Percentiles rank a stretch among this genome's conserved stretches.
phyloP scores from a whole-genome alignment of 2,113 vertebrate genomes.

The Mesocricetus auratus region DNA sequence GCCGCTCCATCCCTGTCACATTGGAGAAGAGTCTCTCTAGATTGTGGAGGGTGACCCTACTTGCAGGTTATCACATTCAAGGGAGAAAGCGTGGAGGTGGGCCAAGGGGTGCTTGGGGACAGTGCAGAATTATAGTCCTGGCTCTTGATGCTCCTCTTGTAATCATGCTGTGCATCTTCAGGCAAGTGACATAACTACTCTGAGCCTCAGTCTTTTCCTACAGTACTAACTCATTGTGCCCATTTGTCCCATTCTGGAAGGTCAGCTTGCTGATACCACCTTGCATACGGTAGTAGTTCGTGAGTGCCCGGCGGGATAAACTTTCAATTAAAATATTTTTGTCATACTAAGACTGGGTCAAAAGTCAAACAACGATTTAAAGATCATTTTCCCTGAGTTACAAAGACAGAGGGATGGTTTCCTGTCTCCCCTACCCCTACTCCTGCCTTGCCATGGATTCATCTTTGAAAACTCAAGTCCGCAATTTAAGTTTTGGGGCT shows the following conservation, averaged over 20 bases:
- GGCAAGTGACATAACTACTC: not conserved
- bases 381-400: constrained; percentile 9
- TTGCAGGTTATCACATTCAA: not conserved
- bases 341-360: not conserved
- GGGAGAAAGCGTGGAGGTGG: not conserved
- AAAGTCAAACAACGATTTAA: constrained; percentile 26
- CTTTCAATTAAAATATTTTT: not conserved
- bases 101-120: no score
- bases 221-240: accelerated
- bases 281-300: accelerated
- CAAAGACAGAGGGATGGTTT: not conserved
- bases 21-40: accelerated
- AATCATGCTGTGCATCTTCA: no score
- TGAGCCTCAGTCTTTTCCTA: not conserved
- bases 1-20: not conserved
- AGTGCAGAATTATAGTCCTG: not conserved
- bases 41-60: not conserved
- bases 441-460: not conserved
- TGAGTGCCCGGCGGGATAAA: not conserved
- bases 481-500: not conserved
- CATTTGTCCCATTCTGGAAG: not conserved
- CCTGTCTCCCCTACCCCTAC: not conserved
- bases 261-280: accelerated
- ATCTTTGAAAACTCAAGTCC: not conserved
- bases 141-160: not conserved